Conservation (phyloP, 2,797 vertebrate species). For the Phataginus tetradactyla region DNA sequence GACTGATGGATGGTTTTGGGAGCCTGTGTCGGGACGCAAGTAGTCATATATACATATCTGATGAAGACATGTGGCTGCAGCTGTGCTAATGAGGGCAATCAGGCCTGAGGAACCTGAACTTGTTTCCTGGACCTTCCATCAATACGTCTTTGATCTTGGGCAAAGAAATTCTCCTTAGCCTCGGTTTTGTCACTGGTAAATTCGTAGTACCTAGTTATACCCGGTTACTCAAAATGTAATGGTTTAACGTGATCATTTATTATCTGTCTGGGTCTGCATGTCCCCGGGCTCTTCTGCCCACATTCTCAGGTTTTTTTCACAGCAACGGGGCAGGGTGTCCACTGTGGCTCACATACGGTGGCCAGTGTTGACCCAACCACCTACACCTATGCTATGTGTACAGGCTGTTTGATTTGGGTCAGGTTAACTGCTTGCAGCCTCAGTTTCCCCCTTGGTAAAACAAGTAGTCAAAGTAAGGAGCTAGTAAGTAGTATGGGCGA, state of each 20-base stretch:
- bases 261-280: not conserved
- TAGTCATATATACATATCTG: not conserved
- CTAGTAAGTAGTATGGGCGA: not conserved
- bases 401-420: not conserved
- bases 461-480: too few relatives aligned
- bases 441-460: not conserved
- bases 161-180: too few relatives aligned
- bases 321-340: rapidly evolving
- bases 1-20: not conserved
- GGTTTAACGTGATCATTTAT: too few relatives aligned
- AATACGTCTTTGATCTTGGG: not conserved
- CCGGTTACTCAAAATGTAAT: not conserved
- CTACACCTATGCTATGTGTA: too few relatives aligned
- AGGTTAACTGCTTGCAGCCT: not conserved
- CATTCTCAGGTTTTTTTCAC: too few relatives aligned
- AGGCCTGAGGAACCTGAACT: not conserved
- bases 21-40: not conserved
- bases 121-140: not conserved
- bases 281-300: not conserved
- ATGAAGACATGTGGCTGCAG: too few relatives aligned
- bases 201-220: not conserved
- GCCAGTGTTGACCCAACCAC: rapidly evolving
- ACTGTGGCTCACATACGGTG: rapidly evolving
- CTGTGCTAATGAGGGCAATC: too few relatives aligned
- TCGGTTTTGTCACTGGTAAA: not conserved